Evolutionary conservation across 2,797 vertebrate species (phyloP).

Genomic region (Meda fulgida): DNA sequence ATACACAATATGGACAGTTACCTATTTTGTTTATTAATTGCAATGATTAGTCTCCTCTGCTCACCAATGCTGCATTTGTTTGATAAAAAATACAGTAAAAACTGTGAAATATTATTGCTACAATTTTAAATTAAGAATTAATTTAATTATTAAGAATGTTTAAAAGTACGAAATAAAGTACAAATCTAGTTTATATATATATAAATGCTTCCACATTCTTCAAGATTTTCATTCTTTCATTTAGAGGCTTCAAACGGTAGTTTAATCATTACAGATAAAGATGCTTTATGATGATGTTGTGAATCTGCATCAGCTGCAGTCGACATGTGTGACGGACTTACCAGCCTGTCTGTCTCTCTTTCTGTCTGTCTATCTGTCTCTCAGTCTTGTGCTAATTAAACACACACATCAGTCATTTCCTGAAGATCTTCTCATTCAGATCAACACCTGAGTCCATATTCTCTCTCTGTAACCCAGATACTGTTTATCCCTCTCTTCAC

Average conservation of each 20-base stretch:
- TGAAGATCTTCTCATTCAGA: slow-evolving; percentile 8
- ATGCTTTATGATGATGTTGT: not conserved
- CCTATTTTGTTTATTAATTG: not conserved
- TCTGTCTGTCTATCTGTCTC: not conserved
- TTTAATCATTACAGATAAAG: not conserved
- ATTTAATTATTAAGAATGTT: too few relatives aligned
- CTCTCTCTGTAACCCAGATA: not conserved
- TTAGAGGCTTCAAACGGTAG: too few relatives aligned
- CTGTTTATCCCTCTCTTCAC: not conserved
- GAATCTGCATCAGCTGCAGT: slow-evolving; percentile 33
- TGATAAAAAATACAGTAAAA: not conserved
- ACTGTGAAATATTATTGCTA: not conserved
- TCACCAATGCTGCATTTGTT: not conserved
- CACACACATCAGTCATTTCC: not conserved
- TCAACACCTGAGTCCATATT: slow-evolving; percentile 24
- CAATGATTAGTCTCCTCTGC: not conserved
- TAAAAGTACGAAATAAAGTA: too few relatives aligned
- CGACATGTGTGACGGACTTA: not conserved
- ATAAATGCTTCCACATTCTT: not conserved
- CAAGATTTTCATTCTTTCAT: too few relatives aligned
- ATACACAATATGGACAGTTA: not conserved
- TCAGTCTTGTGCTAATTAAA: not conserved
- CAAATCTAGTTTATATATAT: too few relatives aligned
- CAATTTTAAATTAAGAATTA: too few relatives aligned
- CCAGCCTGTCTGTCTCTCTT: not conserved